Evolutionary conservation across 2,888 invertebrate species (phyloP).

Genomic region (Nesidiocoris tenuis): DNA sequence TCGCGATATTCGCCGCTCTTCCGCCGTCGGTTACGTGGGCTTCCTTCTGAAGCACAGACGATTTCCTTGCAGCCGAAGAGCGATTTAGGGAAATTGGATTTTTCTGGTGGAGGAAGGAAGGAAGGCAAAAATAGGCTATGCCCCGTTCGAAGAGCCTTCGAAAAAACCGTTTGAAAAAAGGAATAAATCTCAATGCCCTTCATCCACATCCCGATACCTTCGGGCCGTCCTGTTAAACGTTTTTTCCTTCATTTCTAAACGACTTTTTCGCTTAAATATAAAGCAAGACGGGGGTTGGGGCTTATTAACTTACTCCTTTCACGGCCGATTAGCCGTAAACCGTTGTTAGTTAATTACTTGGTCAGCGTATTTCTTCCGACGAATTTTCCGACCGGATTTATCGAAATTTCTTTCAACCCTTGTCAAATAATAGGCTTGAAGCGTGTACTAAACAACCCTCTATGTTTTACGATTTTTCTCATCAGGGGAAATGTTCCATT

Average conservation of each 20-base stretch:
- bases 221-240: background rate
- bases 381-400: background rate
- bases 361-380: background rate
- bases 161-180: background rate
- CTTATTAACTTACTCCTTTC: background rate
- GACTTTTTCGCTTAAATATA: background rate
- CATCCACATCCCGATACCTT: background rate
- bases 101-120: conserved; percentile 1
- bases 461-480: too few species aligned
- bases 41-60: background rate
- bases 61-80: conserved; percentile 15
- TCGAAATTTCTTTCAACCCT: background rate
- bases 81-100: conserved; percentile 34
- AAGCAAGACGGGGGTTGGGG: background rate
- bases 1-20: background rate
- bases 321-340: background rate
- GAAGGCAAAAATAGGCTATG: background rate
- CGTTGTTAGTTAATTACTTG: background rate
- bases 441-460: too few species aligned
- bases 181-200: background rate
- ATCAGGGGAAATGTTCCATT: too few species aligned
- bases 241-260: background rate
- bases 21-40: background rate
- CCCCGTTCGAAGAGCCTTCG: background rate
- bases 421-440: too few species aligned